Conservation (phyloP, 1,140 invertebrate species). For the Hyles euphorbiae region DNA sequence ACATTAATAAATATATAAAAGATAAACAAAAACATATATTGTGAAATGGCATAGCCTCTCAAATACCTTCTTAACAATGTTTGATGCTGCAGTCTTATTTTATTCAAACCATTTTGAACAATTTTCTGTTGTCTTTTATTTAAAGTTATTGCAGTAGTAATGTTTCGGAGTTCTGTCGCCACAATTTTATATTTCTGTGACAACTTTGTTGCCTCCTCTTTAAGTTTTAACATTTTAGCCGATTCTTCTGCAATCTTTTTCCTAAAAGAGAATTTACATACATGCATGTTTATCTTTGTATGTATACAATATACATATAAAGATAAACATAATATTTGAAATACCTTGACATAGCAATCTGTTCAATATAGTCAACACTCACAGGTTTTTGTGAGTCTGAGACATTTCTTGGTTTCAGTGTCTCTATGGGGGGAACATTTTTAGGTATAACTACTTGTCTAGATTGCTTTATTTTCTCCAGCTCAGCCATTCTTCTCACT, state of each 20-base stretch:
- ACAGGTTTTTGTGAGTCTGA: conserved; percentile 24
- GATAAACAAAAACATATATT: neutral
- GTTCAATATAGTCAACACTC: conserved; percentile 36
- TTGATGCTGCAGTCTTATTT: conserved; percentile 59
- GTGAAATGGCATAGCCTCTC: neutral
- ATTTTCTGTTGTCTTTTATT: conserved; percentile 60
- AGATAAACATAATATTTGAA: conserved; percentile 1
- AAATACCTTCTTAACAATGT: conserved; percentile 59
- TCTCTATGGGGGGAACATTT: conserved; percentile 33
- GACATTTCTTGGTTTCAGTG: conserved; percentile 41
- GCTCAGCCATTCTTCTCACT: conserved; percentile 69
- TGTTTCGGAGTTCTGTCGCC: conserved; percentile 55
- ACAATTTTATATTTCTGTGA: conserved; percentile 65
- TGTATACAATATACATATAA: too few relatives aligned
- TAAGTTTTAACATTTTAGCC: conserved; percentile 58
- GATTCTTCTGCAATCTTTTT: conserved; percentile 68
- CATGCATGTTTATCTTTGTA: too few relatives aligned
- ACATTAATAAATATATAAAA: neutral
- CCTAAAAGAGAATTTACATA: conserved; percentile 33
- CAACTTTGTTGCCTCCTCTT: conserved; percentile 57
- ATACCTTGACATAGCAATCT: conserved; percentile 62
- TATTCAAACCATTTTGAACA: conserved; percentile 46
- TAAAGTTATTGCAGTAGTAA: conserved; percentile 55
- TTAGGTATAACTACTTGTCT: conserved; percentile 39
- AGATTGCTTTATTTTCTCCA: conserved; percentile 65